These are phyloP conservation scores for Babyrousa celebensis DNA, from an alignment of 2,797 vertebrate genomes.

Conservation along the genomic window DNA sequence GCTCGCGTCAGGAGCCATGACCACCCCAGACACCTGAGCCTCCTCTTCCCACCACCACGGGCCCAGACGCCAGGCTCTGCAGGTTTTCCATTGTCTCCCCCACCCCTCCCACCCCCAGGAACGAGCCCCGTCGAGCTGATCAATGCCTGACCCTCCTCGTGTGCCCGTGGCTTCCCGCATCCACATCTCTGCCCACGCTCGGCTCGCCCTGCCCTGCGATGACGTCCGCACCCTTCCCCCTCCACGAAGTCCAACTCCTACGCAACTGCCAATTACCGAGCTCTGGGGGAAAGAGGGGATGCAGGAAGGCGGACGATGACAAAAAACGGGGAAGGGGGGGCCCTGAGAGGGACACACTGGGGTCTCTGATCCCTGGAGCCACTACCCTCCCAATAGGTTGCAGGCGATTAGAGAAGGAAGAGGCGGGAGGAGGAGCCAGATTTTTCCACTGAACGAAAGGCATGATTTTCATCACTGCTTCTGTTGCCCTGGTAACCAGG, in stretches of 20 bases:
- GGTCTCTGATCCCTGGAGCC: slow-evolving; percentile 55
- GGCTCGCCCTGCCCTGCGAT: slow-evolving; percentile 69
- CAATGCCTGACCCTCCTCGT: not conserved
- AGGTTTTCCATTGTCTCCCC: not conserved
- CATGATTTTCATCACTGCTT: slow-evolving; percentile 88
- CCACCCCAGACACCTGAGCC: not conserved
- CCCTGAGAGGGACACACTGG: not conserved
- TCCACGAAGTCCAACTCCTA: slow-evolving; percentile 74
- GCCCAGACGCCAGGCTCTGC: not conserved
- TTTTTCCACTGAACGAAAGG: slow-evolving; percentile 85
- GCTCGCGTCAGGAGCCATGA: not conserved
- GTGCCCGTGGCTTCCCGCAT: slow-evolving; percentile 24
- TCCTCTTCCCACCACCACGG: not conserved
- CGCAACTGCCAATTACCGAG: slow-evolving; percentile 62
- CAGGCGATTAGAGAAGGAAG: slow-evolving; percentile 72
- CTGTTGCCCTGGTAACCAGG: slow-evolving; percentile 88
- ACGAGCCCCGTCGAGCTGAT: not conserved
- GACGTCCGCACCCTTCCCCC: slow-evolving; percentile 77
- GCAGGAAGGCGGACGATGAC: not conserved
- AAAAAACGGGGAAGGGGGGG: not conserved
- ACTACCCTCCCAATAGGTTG: slow-evolving; percentile 61
- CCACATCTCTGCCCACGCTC: slow-evolving; percentile 77
- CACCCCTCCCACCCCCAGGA: not conserved
- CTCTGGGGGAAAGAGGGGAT: not conserved
- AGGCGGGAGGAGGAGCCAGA: slow-evolving; percentile 81